phyloP scores from a whole-genome alignment of 2,888 invertebrate species.

The Chymomyza caudatula region DNA sequence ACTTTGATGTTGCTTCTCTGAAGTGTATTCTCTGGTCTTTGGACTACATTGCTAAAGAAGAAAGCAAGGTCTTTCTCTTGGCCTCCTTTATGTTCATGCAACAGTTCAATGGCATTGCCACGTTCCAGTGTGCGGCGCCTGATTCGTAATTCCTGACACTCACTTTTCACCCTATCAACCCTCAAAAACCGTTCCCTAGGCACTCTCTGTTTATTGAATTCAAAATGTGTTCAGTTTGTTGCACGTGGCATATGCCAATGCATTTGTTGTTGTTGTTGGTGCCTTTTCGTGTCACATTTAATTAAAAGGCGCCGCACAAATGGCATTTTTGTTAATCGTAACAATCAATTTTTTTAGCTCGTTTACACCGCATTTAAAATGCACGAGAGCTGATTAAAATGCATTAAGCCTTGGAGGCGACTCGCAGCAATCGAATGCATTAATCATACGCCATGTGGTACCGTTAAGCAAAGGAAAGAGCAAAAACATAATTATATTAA shows the following conservation, averaged over 20 bases:
- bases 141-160: neutral
- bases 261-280: slow-evolving; percentile 64
- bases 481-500: slow-evolving; percentile 27
- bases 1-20: too few relatives aligned
- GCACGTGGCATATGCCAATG: slow-evolving; percentile 64
- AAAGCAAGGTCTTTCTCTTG: neutral
- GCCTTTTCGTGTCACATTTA: slow-evolving; percentile 60
- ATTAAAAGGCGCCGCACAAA: slow-evolving; percentile 60
- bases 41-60: too few relatives aligned
- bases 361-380: slow-evolving; percentile 14
- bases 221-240: slow-evolving; percentile 79
- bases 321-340: slow-evolving; percentile 39
- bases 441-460: slow-evolving; percentile 51
- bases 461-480: slow-evolving; percentile 2
- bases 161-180: neutral
- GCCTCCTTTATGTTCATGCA: neutral
- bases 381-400: slow-evolving; percentile 1
- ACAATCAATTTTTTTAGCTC: slow-evolving; percentile 37
- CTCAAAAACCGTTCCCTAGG: neutral
- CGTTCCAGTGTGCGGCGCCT: neutral
- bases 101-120: slow-evolving; percentile 33
- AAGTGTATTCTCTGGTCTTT: too few relatives aligned
- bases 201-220: slow-evolving; percentile 48
- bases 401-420: slow-evolving; percentile 27
- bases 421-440: slow-evolving; percentile 35